phyloP scores from a whole-genome alignment of 2,888 invertebrate species.

The Heliconius ethilla region DNA sequence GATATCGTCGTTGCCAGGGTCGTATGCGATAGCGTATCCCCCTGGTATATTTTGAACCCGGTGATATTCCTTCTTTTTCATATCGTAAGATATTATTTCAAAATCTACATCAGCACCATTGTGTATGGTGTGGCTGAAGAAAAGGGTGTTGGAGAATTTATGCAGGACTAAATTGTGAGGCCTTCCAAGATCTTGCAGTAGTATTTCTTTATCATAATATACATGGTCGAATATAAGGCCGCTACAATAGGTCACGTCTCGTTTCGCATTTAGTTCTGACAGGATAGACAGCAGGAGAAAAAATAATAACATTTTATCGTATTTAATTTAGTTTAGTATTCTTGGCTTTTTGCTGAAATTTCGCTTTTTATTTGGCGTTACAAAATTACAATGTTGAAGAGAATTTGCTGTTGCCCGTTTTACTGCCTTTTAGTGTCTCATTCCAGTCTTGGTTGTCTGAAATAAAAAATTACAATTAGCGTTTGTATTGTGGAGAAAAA shows the following conservation, averaged over 20 bases:
- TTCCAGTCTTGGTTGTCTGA: conserved; percentile 17
- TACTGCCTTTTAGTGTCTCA: conserved; percentile 31
- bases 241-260: conserved; percentile 56
- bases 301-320: conserved; percentile 48
- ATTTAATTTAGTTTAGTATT: conserved; percentile 49
- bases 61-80: conserved; percentile 55
- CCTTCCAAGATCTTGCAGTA: conserved; percentile 57
- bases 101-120: conserved; percentile 62
- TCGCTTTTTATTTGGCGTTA: conserved; percentile 44
- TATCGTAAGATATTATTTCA: conserved; percentile 59
- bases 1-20: conserved; percentile 68
- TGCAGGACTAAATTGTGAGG: conserved; percentile 69
- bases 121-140: conserved; percentile 68
- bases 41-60: conserved; percentile 60
- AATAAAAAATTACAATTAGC: conserved; percentile 15
- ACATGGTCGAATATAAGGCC: conserved; percentile 65
- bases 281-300: conserved; percentile 41
- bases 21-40: conserved; percentile 71
- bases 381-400: conserved; percentile 43
- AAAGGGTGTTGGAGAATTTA: conserved; percentile 63
- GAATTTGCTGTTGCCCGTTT: conserved; percentile 41
- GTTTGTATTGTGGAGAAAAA: background rate
- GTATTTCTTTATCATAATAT: conserved; percentile 60
- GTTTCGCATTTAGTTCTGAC: conserved; percentile 31
- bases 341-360: conserved; percentile 38